Base-by-base conservation (phyloP, 2,113 vertebrate species). In the Nibea albiflora region DNA sequence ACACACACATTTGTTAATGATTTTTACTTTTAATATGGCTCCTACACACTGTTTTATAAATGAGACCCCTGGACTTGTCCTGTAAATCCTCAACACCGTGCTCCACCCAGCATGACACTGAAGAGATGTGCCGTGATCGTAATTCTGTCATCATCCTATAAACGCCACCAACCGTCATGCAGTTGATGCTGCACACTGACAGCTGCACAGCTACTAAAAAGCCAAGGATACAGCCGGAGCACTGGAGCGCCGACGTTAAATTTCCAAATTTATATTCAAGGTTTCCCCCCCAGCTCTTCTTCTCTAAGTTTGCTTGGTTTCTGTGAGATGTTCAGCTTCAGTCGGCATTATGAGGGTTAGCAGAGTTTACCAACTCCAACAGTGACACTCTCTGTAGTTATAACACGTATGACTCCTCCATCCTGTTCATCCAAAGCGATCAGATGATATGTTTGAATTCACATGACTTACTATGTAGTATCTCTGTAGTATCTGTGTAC, bases 221-320 rank as follows among this genome's bases (percentile, higher is more conserved):
- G 74, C 83, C 85, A 85, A 54, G 78, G 76, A 88, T 56, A 24
- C 52, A 58, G 63, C 50, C 63, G 52, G 39, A 58, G 57, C 62
- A 26, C 46, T n/a, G 63, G 10, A 63, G 63, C 39, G 65, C 15
- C 6, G 1, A 1, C 26, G 7, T 46, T 58, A 2, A 17, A 15
- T 17, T 50, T 26, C 46, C 19, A 47, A 4, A 26, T 22, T 49
- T 49, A 22, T 26, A 74, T 16, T 78, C 11, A 15, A 53, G 24
- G 9, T 50, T 71, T 16, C 31, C 31, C 39, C 44, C 19, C 42
- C 20, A 35, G 24, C 42, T 57, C 35, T 65, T 5, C 57, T n/a
- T 64, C 35, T 68, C 2, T 39, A 39, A 9, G 35, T 9, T 39
- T 8, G 35, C 35, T 57, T 46, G 42, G 50, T 70, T 53, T 56